Conservation (phyloP, 2,888 invertebrate species). For the Coelogynopora nodosa region DNA sequence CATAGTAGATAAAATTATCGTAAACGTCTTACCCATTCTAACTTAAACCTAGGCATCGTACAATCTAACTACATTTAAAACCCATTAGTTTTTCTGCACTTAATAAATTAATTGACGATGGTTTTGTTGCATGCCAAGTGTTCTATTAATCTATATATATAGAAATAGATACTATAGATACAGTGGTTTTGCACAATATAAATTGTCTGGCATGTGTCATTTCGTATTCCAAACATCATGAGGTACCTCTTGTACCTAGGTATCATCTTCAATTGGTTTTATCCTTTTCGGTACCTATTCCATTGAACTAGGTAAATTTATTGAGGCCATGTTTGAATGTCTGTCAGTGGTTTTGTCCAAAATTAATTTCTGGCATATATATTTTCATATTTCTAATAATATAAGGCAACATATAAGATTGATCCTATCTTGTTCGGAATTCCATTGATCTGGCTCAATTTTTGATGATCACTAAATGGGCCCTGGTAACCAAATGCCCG, state of each 20-base stretch:
- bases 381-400: conserved; percentile 28
- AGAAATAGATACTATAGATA: neutral
- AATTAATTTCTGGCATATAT: conserved; percentile 10
- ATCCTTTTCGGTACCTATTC: conserved; percentile 5
- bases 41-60: neutral
- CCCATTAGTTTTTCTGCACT: neutral
- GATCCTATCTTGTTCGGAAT: conserved; percentile 13
- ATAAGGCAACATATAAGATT: conserved; percentile 17
- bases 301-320: neutral
- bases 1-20: neutral
- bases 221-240: neutral
- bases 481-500: conserved; percentile 22
- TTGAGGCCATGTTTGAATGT: conserved; percentile 3
- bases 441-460: conserved; percentile 12
- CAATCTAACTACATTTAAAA: conserved; percentile 16
- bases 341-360: conserved; percentile 10
- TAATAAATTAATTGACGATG: conserved; percentile 2
- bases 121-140: neutral
- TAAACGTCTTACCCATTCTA: neutral
- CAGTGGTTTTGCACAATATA: neutral
- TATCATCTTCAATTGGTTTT: conserved; percentile 12
- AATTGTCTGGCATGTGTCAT: conserved; percentile 17
- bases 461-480: neutral
- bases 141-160: conserved; percentile 6
- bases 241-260: neutral